Base-by-base conservation (phyloP, 2,797 vertebrate species). In the Acridotheres tristis region DNA sequence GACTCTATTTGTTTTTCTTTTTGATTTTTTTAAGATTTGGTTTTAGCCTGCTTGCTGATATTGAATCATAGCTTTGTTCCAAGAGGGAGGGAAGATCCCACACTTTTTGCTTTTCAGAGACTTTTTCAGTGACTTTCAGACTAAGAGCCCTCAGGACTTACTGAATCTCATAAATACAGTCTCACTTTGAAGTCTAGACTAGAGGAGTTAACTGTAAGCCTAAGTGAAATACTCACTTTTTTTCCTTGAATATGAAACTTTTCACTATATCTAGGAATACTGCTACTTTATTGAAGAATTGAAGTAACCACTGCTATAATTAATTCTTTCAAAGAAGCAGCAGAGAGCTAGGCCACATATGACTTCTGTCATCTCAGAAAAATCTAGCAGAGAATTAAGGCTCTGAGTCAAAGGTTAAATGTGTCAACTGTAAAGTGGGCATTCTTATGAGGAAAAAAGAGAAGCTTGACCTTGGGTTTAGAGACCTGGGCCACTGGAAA, bases 161-260 rank as follows among this genome's bases (percentile, higher is more conserved):
- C 40, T 73, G 85, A 51, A 85, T 87, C 67, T 90, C 54, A 74
- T 63, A 80, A 87, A 90, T 65, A 76, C 10, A 58, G 43, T 25
- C 17, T 87, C 61, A 68, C 83, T 94, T 93, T 94, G 90, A 94
- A 96, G 84, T 90, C 74, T 87, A 90, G 83, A 80, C 78, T 68
- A 51, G 61, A 90, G 65, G 42, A 94, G 57, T 61, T 85, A 85
- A 85, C 69, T 67, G 25, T 38, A 90, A 90, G 30, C 61, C 59
- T 72, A 91, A 82, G 74, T 71, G 80, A 94, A 94, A 84, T 43
- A 25, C 9, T 75, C 15, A 40, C 30, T 43, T 73, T 69, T 75
- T 66, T 5, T 1, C 1, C 15, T 85, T 77, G 57, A 93, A 55
- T 55, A 62, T 48, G 63, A 90, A 87, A 93, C 36, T 59, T 86